Evolutionary conservation across 2,113 vertebrate species (phyloP), one percentile per base, ranked within the genome.

Genomic region (Ceyx melanurus): DNA sequence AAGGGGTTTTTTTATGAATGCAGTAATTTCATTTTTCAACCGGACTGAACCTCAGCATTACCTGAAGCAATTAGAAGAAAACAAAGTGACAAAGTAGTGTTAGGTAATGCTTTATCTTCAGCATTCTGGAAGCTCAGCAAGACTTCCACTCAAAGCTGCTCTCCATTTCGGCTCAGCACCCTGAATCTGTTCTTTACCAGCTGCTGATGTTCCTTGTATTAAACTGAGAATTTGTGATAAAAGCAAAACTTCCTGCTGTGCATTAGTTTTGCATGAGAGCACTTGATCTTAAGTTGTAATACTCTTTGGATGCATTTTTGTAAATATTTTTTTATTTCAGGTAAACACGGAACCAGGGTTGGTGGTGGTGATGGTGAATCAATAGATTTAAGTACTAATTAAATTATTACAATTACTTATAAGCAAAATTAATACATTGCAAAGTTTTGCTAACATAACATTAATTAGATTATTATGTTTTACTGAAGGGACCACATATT

Each of bases 151-250:
- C 77, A n/a, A 67, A 95, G 88, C 89, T 81, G 88, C 88, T 93
- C 92, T 80, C 73, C 48, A 58, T 76, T 92, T 58, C 92, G 16
- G 86, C 96, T 89, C 88, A 89, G 95, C 92, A 82, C 95, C 93
- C 93, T 18, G 35, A 71, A 91, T 85, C 95, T 91, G 90, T 28
- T 96, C 83, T 13, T 57, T 7, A 84, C 90, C 95, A 97, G 96
- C 96, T 97, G 96, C 97, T 80, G 28, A 68, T 75, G 72, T 1
- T 64, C 92, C 87, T 76, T 51, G 81, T 50, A 88, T 60, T 92
- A 90, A 94, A 82, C 74, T 15, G 93, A 97, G 96, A 96, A 96
- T 96, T 91, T 96, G 85, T 92, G 90, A 94, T 94, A 93, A 96
- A 93, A 97, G 96, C 95, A 95, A 40, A 92, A 88, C 80, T 91